Evolutionary conservation across 2,888 invertebrate genomes (phyloP), one percentile per base, ranked within the genome.

Genomic region (Calameuta filiformis): DNA sequence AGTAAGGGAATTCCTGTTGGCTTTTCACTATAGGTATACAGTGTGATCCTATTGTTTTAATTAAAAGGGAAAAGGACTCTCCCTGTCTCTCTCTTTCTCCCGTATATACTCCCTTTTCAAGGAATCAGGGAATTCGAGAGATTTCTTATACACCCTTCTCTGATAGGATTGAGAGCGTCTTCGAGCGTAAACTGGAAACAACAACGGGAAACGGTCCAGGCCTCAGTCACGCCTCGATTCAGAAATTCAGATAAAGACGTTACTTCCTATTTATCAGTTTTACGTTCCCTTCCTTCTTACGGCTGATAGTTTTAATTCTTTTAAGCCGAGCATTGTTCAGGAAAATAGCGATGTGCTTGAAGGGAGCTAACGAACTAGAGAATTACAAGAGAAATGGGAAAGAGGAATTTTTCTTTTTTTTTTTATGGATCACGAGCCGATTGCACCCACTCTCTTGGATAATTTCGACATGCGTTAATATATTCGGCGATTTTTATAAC

Each of bases 141-240:
- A 75, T 75, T 35, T 74, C 71, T 71, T 71, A 71, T 71, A 71
- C 81, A 82, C 88, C 84, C 85, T 87, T 86, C 87, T 81, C 85
- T 90, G 90, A 90, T 90, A 89, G 90, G 90, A 90, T 90, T 90
- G 87, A 87, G 86, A 86, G 88, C 81, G 86, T 88, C 88, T 88
- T 86, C 84, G 85, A 89, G 90, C 90, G 87, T 90, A 88, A 91
- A 89, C 89, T 89, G 89, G 89, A 90, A 90, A 90, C 89, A 89
- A 89, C 88, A 89, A 86, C 88, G 85, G 40, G 86, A 87, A 90
- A 88, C 88, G 89, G 87, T 87, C 86, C 88, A 76, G 83, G 83
- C 85, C 40, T 23, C 84, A 87, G 85, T 88, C 86, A 88, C 89
- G 87, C 87, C 87, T 87, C 89, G 88, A 89, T 90, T 89, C 85